phyloP scores from a whole-genome alignment of 2,113 vertebrate genomes.

The Bubalus kerabau region DNA sequence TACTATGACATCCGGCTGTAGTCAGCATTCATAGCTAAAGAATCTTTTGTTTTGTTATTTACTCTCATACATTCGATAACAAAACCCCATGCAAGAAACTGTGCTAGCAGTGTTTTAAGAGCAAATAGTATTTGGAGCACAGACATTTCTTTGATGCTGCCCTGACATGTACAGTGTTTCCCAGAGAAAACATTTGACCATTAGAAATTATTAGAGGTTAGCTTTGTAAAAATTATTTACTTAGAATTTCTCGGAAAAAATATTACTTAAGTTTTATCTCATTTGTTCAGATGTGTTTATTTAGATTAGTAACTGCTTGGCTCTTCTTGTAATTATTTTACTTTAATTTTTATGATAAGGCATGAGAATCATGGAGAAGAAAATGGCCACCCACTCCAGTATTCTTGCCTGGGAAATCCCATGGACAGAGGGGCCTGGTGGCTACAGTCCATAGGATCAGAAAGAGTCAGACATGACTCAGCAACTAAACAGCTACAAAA shows the following conservation, averaged over 20 bases:
- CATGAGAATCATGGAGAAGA: background rate
- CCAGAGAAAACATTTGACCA: background rate
- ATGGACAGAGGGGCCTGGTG: background rate
- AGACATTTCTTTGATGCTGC: background rate
- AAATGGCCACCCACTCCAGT: background rate
- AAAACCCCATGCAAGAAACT: background rate
- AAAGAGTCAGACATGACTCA: background rate
- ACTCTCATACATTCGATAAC: fast-evolving
- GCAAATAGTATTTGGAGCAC: background rate
- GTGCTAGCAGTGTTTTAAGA: background rate
- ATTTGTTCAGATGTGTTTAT: constrained; percentile 7
- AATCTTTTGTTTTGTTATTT: background rate
- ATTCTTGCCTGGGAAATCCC: background rate
- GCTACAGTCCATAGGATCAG: background rate
- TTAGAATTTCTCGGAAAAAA: background rate
- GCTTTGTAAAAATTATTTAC: background rate
- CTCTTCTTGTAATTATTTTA: background rate
- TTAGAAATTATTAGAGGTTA: background rate
- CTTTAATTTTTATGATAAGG: constrained; percentile 8
- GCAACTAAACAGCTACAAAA: background rate
- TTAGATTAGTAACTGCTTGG: background rate
- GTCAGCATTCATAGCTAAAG: background rate
- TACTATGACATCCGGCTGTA: background rate
- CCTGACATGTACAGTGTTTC: background rate
- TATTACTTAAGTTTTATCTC: background rate